These are phyloP conservation scores for Smutsia gigantea DNA, from an alignment of 2,797 vertebrate genomes.

Conservation along the genomic window DNA sequence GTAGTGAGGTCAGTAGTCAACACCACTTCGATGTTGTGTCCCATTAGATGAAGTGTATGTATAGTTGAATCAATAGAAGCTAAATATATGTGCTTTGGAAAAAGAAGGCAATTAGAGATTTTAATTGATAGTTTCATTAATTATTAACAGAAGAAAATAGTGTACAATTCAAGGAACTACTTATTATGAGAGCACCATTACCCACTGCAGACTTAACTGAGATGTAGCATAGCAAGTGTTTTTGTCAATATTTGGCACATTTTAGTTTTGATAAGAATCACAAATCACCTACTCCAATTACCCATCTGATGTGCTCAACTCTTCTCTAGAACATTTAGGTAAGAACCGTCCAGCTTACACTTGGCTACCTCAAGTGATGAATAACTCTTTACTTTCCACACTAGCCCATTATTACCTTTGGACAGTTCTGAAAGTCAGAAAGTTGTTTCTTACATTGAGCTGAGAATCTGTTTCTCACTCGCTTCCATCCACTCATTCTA, in stretches of 20 bases:
- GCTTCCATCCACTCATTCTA: conserved; percentile 4
- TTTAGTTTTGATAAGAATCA: conserved; percentile 29
- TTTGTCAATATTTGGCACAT: conserved; percentile 57
- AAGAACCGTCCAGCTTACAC: conserved; percentile 50
- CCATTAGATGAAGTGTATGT: not conserved
- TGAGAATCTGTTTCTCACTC: conserved; percentile 55
- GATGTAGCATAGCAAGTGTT: not conserved
- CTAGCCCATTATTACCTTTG: conserved; percentile 68
- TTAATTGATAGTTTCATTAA: conserved; percentile 17
- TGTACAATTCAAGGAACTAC: not conserved
- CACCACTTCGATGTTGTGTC: not conserved
- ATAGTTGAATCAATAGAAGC: not conserved
- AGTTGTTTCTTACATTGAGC: conserved; percentile 48
- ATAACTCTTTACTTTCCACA: conserved; percentile 48
- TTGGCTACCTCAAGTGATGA: conserved; percentile 52
- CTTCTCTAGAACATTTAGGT: conserved; percentile 54
- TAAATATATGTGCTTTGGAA: not conserved
- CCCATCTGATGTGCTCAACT: conserved; percentile 1
- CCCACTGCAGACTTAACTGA: not conserved
- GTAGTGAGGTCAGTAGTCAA: not conserved
- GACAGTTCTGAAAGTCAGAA: conserved; percentile 62
- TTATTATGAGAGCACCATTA: not conserved
- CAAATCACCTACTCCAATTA: conserved; percentile 9
- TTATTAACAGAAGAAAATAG: not conserved
- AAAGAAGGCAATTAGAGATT: not conserved